Percentiles rank a stretch among this genome's conserved stretches.
phyloP scores from a whole-genome alignment of 2,797 vertebrate species.

The Hydrophis major region DNA sequence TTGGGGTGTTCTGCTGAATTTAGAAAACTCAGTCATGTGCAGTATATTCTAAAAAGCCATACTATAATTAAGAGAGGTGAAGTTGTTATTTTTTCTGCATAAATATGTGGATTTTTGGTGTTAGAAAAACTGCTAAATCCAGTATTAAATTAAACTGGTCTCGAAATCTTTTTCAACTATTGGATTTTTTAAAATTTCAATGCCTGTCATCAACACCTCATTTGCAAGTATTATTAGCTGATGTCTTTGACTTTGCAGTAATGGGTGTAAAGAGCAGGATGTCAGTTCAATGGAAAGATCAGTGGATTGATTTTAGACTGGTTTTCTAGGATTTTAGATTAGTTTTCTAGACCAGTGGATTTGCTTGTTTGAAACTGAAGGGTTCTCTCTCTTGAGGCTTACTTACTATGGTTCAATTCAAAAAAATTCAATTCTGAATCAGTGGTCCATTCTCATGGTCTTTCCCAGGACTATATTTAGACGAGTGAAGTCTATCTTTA shows the following conservation, averaged over 20 bases:
- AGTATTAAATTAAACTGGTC: neutral
- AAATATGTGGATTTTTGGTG: neutral
- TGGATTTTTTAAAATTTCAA: neutral
- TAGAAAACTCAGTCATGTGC: neutral
- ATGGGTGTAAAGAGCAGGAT: constrained; percentile 9
- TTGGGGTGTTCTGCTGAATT: neutral
- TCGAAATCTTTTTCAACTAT: neutral
- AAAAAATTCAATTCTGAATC: neutral
- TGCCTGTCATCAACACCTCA: neutral
- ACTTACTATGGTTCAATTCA: neutral
- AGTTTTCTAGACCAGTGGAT: neutral
- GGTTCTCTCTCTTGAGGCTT: neutral
- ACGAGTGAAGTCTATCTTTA: neutral
- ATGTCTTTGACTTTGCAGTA: constrained; percentile 39
- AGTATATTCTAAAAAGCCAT: neutral
- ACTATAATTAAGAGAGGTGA: neutral
- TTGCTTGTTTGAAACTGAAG: neutral
- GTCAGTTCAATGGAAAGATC: neutral
- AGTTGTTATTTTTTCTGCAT: neutral
- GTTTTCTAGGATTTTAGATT: neutral
- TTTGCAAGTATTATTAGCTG: constrained; percentile 38
- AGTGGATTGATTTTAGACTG: neutral
- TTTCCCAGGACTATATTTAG: neutral
- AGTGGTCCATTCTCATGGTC: neutral
- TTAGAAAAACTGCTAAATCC: constrained; percentile 2